Evolutionary conservation across 2,888 invertebrate species (phyloP).

Genomic region (Lamellibrachia columna): DNA sequence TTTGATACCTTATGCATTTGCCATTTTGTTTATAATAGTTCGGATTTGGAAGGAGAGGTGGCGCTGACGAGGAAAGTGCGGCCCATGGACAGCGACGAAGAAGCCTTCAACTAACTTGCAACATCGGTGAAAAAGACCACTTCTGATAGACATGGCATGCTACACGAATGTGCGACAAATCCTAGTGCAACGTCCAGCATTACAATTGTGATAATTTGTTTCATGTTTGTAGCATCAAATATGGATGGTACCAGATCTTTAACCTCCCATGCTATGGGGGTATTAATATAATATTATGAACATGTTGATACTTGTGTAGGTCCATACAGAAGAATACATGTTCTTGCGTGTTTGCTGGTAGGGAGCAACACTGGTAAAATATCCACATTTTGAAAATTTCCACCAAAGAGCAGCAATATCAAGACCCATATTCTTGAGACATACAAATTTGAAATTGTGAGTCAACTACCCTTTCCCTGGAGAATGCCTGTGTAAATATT

Average conservation of each 20-base stretch:
- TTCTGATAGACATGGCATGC: not conserved
- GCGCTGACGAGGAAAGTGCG: slow-evolving; percentile 36
- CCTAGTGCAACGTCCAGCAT: not conserved
- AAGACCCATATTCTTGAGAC: too few species aligned
- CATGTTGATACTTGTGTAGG: too few species aligned
- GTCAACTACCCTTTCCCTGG: too few species aligned
- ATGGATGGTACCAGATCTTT: not conserved
- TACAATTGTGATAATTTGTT: not conserved
- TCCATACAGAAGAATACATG: too few species aligned
- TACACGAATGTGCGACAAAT: not conserved
- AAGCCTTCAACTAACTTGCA: slow-evolving; percentile 41
- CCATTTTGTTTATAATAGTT: slow-evolving; percentile 32
- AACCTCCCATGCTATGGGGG: not conserved
- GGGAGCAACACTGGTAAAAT: too few species aligned
- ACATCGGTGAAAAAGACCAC: not conserved
- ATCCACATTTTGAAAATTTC: too few species aligned
- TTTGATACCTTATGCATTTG: not conserved
- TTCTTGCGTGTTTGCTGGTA: too few species aligned
- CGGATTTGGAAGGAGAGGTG: slow-evolving; percentile 45
- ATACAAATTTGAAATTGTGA: too few species aligned
- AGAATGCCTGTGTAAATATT: too few species aligned
- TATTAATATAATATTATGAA: too few species aligned
- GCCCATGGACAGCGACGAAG: slow-evolving; percentile 48
- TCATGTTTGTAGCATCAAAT: not conserved
- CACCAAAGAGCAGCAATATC: too few species aligned